Conservation (phyloP, 1,140 invertebrate species). For the Macrobrachium rosenbergii region DNA sequence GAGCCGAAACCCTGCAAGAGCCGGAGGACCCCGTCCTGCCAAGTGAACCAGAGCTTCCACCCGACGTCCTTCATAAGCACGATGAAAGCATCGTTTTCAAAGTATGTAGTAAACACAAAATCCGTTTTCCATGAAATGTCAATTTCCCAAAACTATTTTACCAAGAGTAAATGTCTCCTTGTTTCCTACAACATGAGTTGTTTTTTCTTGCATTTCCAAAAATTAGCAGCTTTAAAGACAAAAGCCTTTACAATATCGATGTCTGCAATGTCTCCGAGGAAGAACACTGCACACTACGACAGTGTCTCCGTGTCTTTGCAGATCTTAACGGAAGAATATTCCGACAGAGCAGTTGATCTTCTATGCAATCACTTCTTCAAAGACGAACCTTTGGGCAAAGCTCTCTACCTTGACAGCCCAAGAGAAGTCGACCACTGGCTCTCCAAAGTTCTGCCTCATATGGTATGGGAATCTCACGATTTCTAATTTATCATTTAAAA, state of each 20-base stretch:
- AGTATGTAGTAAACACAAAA: slow-evolving; percentile 5
- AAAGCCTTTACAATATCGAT: too few relatives aligned
- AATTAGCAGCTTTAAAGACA: too few relatives aligned
- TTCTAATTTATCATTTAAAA: too few relatives aligned
- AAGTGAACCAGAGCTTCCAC: slow-evolving; percentile 67
- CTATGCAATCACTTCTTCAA: slow-evolving; percentile 68
- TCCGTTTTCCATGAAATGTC: too few relatives aligned
- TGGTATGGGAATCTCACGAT: slow-evolving; percentile 36
- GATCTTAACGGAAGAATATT: slow-evolving; percentile 59
- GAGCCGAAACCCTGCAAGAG: slow-evolving; percentile 38
- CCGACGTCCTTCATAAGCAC: slow-evolving; percentile 62
- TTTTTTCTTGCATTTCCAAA: too few relatives aligned
- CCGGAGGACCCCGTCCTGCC: slow-evolving; percentile 63
- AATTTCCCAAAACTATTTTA: too few relatives aligned
- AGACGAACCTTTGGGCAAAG: slow-evolving; percentile 65
- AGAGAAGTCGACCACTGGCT: slow-evolving; percentile 66
- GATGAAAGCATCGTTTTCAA: slow-evolving; percentile 65
- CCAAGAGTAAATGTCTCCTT: too few relatives aligned
- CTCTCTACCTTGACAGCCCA: slow-evolving; percentile 64
- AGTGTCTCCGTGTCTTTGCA: background rate
- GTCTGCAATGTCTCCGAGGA: too few relatives aligned
- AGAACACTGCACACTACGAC: too few relatives aligned
- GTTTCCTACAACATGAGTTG: too few relatives aligned
- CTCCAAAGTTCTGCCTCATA: slow-evolving; percentile 64
- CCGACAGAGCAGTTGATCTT: slow-evolving; percentile 67